phyloP scores from a whole-genome alignment of 1,140 invertebrate genomes.

The Pteromalus puparum region DNA sequence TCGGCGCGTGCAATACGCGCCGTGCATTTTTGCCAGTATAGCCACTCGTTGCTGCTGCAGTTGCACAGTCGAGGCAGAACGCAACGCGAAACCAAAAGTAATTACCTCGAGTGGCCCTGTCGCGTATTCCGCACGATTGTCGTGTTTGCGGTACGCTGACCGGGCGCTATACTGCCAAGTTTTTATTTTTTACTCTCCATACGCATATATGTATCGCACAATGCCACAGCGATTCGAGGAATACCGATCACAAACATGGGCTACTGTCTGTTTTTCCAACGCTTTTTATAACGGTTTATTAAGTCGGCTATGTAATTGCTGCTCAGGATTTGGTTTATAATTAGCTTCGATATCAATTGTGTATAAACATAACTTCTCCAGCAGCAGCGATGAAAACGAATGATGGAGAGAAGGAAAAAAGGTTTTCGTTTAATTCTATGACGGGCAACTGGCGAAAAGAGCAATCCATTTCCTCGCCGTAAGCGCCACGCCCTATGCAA shows the following conservation, averaged over 20 bases:
- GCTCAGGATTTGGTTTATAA: too few species aligned
- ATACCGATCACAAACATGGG: constrained; percentile 21
- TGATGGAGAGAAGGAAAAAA: not conserved
- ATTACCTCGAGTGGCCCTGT: constrained; percentile 43
- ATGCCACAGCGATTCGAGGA: not conserved
- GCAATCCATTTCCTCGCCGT: constrained; percentile 39
- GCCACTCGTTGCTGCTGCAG: not conserved
- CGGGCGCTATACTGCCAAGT: not conserved
- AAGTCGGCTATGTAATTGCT: too few species aligned
- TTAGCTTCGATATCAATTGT: too few species aligned
- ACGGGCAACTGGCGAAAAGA: constrained; percentile 22
- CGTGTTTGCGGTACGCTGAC: constrained; percentile 18
- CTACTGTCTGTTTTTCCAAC: too few species aligned
- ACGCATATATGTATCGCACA: not conserved
- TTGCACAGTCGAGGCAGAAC: not conserved
- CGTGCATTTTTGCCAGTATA: constrained; percentile 12
- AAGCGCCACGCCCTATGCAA: constrained; percentile 47
- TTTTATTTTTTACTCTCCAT: constrained; percentile 21
- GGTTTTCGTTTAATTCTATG: constrained; percentile 35
- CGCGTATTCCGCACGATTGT: constrained; percentile 32
- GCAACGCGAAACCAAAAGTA: constrained; percentile 38
- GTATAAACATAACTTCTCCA: too few species aligned
- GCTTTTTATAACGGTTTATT: too few species aligned
- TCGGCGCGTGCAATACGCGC: constrained; percentile 9
- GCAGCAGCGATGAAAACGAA: not conserved